Evolutionary conservation across 2,888 invertebrate species (phyloP).

Genomic region (Drosophila paracracens): DNA sequence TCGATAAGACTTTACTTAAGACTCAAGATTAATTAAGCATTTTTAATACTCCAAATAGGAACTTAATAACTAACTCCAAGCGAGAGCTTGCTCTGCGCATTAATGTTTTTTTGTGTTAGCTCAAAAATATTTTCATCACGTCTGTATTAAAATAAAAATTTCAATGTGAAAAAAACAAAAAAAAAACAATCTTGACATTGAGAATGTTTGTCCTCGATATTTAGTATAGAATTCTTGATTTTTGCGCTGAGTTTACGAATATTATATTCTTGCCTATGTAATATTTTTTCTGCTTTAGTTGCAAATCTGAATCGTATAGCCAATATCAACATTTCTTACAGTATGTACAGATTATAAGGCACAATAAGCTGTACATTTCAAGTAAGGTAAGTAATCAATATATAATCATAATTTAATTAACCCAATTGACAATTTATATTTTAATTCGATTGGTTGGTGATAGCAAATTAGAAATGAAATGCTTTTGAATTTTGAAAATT

Average conservation of each 20-base stretch:
- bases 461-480: neutral
- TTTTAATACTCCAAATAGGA: neutral
- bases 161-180: neutral
- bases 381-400: neutral
- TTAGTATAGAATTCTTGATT: neutral
- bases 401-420: neutral
- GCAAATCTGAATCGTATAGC: neutral
- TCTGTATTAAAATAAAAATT: neutral
- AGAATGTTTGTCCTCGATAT: neutral
- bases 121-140: neutral
- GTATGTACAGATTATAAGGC: neutral
- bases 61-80: neutral
- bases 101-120: neutral
- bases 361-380: neutral
- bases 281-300: neutral
- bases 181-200: neutral
- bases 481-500: neutral
- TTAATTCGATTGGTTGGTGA: neutral
- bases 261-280: neutral
- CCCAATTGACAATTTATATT: neutral
- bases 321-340: neutral
- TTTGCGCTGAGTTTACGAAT: neutral
- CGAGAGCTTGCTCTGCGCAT: neutral
- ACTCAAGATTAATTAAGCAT: neutral
- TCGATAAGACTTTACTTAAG: neutral